Conservation (phyloP, 1,140 invertebrate genomes). For the Zaprionus taronus region DNA sequence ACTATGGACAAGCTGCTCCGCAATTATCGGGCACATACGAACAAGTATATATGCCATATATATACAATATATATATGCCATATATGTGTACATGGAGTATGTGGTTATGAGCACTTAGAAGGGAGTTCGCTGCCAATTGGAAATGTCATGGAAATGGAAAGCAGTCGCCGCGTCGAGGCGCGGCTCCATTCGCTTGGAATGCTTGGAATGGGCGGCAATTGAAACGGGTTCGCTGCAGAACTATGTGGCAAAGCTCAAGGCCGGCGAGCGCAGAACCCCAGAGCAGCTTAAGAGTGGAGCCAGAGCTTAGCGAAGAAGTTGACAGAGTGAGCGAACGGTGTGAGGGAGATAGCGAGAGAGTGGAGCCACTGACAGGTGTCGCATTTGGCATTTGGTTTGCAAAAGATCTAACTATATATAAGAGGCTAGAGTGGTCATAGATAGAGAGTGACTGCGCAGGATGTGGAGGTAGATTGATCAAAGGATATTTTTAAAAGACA, state of each 20-base stretch:
- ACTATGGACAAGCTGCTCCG: conserved; percentile 18
- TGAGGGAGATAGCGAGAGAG: background rate
- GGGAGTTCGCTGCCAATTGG: conserved; percentile 25
- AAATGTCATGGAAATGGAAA: conserved; percentile 51
- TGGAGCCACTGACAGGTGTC: background rate
- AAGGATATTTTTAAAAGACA: background rate
- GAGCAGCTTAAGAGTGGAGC: background rate
- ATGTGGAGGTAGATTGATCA: background rate
- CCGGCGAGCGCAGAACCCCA: conserved; percentile 18
- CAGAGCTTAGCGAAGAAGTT: too few relatives aligned
- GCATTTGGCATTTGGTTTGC: too few relatives aligned
- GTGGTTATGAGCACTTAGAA: conserved; percentile 11
- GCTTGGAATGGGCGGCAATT: conserved; percentile 28
- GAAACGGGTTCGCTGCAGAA: conserved; percentile 51
- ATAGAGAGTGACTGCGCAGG: background rate
- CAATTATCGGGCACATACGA: background rate
- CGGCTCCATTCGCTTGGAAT: conserved; percentile 16
- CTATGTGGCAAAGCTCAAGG: conserved; percentile 39
- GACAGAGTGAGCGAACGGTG: background rate
- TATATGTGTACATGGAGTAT: background rate
- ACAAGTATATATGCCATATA: background rate
- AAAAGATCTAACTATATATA: too few relatives aligned
- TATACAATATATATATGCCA: background rate
- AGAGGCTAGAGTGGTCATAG: background rate
- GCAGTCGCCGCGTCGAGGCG: conserved; percentile 5